phyloP scores from a whole-genome alignment of 2,113 vertebrate species.

The Ursus arctos region DNA sequence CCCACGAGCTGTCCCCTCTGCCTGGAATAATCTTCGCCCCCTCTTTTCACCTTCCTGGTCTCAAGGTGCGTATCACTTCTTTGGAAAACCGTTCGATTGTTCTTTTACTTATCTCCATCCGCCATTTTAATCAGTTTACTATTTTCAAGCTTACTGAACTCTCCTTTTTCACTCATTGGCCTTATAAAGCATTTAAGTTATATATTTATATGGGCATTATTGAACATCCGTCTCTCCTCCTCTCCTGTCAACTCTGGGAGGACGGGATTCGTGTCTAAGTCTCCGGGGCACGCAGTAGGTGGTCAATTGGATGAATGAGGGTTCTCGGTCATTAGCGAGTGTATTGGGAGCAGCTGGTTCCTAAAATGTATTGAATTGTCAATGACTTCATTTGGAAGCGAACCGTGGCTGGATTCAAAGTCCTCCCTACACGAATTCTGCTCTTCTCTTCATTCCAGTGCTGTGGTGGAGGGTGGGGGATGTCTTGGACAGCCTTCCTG shows the following conservation, averaged over 20 bases:
- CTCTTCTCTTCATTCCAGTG: background rate
- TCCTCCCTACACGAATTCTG: background rate
- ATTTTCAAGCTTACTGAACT: constrained; percentile 31
- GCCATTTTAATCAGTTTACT: background rate
- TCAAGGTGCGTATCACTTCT: background rate
- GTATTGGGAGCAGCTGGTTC: background rate
- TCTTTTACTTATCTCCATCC: background rate
- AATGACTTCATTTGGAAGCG: background rate
- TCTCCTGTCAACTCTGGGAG: background rate
- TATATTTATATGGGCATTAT: background rate
- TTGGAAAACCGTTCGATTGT: background rate
- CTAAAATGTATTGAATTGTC: constrained; percentile 7
- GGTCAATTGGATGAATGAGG: background rate
- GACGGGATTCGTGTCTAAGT: background rate
- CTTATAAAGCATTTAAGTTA: background rate
- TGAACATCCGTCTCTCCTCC: background rate
- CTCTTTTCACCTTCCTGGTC: background rate
- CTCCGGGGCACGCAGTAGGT: background rate
- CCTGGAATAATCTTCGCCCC: background rate
- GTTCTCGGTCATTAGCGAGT: background rate
- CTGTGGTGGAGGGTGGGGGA: background rate
- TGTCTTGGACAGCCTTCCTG: background rate
- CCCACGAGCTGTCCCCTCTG: background rate
- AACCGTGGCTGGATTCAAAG: background rate
- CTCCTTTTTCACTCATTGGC: background rate